Conservation (phyloP, 2,113 vertebrate genomes). For the Desmodus rotundus region DNA sequence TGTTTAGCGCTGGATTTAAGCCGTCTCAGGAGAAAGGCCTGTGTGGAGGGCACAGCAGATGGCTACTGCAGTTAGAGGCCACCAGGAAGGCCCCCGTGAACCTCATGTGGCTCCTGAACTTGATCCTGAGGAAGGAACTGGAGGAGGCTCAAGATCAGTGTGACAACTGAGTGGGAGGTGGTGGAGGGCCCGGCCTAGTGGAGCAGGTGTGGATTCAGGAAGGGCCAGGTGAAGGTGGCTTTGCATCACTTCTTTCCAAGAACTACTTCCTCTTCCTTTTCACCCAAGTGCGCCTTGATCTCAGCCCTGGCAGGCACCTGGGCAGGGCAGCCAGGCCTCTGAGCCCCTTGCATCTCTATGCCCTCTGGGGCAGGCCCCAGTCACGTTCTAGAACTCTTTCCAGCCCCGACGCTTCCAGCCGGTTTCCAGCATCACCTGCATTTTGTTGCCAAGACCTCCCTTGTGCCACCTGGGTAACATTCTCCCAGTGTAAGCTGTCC, state of each 20-base stretch:
- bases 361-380: not conserved
- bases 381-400: not conserved
- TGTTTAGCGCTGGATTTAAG: too few relatives aligned
- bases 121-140: not conserved
- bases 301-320: not conserved
- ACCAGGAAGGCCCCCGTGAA: not conserved
- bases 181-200: rapidly evolving
- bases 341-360: not conserved
- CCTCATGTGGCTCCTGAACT: not conserved
- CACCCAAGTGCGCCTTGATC: not conserved
- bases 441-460: not conserved
- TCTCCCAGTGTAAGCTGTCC: rapidly evolving
- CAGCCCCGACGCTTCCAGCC: not conserved
- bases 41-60: too few relatives aligned
- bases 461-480: rapidly evolving
- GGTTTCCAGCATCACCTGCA: not conserved
- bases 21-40: not conserved
- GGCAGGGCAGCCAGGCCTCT: not conserved
- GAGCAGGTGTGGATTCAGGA: not conserved
- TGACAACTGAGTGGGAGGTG: not conserved
- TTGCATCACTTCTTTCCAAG: not conserved
- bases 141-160: rapidly evolving
- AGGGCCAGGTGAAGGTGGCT: rapidly evolving
- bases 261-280: not conserved
- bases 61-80: not conserved